Evolutionary conservation across 2,113 vertebrate genomes (phyloP), one percentile per base, ranked within the genome.

Genomic region (Pleuronectes platessa): DNA sequence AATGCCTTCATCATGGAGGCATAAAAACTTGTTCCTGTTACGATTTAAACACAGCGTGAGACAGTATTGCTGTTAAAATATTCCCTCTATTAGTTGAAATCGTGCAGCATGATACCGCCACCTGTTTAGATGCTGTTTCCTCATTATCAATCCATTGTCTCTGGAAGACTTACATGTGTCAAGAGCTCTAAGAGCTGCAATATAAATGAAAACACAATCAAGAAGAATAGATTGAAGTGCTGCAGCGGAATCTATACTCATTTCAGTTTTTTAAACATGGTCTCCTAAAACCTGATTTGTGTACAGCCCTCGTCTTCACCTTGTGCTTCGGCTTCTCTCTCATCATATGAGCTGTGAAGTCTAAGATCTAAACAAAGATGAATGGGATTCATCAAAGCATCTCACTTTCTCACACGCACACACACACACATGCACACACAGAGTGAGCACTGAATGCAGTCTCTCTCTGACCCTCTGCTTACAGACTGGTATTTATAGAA

Each of bases 401-500:
- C 42, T 15, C 42, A 66, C 61, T 49, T 61, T 53, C 85, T 56
- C 62, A 64, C 68, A 24, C 76, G 58, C 51, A 62, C 58, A 61
- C 31, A 31, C 6, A 31, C 31, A 31, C 31, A 27, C 24, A 24
- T 24, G 24, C 24, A 24, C 24, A 24, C 24, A 24, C 24, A 24
- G 2, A 59, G 68, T 13, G 61, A 83, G 60, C 49, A 79, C 82
- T 82, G 17, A 79, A 78, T 83, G 45, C 64, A 76, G 76, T 76
- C 76, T 88, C 74, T 89, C 73, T 87, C 47, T 68, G 61, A 62
- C 59, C 61, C 78, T 69, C 51, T 71, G 59, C 58, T 83, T 64
- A 84, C 80, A 89, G 78, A 60, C 82, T 76, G 72, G 74, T 66
- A 84, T 91, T 91, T 78, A 88, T 79, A 68, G 60, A 59, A 54